Evolutionary conservation across 2,888 invertebrate genomes (phyloP).

Genomic region (Vanessa cardui): DNA sequence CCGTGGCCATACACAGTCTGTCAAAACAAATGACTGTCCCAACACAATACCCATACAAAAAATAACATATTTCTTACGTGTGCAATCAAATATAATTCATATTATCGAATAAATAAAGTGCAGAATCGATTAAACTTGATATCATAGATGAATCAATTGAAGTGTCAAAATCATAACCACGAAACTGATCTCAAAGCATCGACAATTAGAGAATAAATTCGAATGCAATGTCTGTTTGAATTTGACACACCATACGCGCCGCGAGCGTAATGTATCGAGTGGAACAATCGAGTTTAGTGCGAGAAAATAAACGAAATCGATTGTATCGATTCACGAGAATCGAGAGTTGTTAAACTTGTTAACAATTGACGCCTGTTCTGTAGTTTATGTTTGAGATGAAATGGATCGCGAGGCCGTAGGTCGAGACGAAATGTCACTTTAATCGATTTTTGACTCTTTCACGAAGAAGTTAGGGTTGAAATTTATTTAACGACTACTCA

Average conservation of each 20-base stretch:
- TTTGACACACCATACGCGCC: slow-evolving; percentile 58
- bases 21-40: slow-evolving; percentile 74
- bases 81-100: slow-evolving; percentile 41
- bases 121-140: slow-evolving; percentile 42
- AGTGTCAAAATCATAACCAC: slow-evolving; percentile 66
- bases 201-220: slow-evolving; percentile 56
- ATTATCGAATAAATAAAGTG: slow-evolving; percentile 45
- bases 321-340: slow-evolving; percentile 77
- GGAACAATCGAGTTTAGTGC: slow-evolving; percentile 73
- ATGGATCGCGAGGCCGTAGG: slow-evolving; percentile 78
- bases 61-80: slow-evolving; percentile 33
- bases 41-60: slow-evolving; percentile 51
- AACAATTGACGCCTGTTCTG: slow-evolving; percentile 79
- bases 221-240: slow-evolving; percentile 46
- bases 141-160: slow-evolving; percentile 57
- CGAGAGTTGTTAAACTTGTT: slow-evolving; percentile 80
- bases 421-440: slow-evolving; percentile 49
- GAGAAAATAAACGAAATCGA: slow-evolving; percentile 78
- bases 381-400: slow-evolving; percentile 80
- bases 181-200: slow-evolving; percentile 56
- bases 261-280: slow-evolving; percentile 62
- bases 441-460: slow-evolving; percentile 45
- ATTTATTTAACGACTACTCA: slow-evolving; percentile 55
- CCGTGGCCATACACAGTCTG: slow-evolving; percentile 75
- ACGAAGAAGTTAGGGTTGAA: slow-evolving; percentile 44